Evolutionary conservation across 37 sponge, comb jelly and placozoan genomes (phyloP).

Genomic region (Tethya wilhelma): DNA sequence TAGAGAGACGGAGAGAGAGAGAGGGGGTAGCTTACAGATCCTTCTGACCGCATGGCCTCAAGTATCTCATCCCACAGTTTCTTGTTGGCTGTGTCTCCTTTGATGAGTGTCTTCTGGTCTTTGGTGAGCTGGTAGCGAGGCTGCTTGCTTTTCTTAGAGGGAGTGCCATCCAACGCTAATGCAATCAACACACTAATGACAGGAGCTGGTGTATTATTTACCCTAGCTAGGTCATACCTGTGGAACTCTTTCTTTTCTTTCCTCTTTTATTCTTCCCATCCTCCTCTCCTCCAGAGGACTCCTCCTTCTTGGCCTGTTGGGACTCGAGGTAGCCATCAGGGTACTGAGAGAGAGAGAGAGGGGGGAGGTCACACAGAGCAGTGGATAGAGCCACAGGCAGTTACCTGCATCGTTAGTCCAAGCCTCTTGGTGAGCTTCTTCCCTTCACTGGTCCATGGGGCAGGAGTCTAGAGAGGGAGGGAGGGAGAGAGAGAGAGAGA

Average conservation of each 20-base stretch:
- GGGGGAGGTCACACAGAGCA: neutral
- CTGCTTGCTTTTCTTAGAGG: slow-evolving; percentile 61
- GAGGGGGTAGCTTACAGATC: slow-evolving; percentile 21
- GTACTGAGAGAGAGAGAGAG: slow-evolving; percentile 48
- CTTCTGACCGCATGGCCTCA: neutral
- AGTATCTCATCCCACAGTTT: slow-evolving; percentile 76
- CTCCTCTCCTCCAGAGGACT: slow-evolving; percentile 22
- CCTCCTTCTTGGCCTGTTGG: slow-evolving; percentile 48
- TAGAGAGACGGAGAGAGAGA: neutral
- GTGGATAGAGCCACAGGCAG: neutral
- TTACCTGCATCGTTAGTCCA: slow-evolving; percentile 75
- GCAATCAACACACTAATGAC: neutral
- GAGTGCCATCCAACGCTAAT: neutral
- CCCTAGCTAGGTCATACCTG: too few species aligned
- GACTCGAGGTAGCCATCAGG: slow-evolving; percentile 92
- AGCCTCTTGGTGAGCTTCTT: slow-evolving; percentile 72
- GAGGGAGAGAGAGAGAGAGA: neutral
- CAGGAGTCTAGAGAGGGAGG: slow-evolving; percentile 60
- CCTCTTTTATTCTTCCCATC: slow-evolving; percentile 28
- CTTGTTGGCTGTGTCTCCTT: slow-evolving; percentile 65
- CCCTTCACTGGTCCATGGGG: slow-evolving; percentile 90
- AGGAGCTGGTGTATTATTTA: neutral
- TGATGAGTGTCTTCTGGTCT: slow-evolving; percentile 59
- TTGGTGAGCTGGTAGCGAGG: slow-evolving; percentile 69
- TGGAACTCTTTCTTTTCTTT: too few species aligned